Evolutionary conservation across 2,797 vertebrate species (phyloP).

Genomic region (Darevskia nairensis): DNA sequence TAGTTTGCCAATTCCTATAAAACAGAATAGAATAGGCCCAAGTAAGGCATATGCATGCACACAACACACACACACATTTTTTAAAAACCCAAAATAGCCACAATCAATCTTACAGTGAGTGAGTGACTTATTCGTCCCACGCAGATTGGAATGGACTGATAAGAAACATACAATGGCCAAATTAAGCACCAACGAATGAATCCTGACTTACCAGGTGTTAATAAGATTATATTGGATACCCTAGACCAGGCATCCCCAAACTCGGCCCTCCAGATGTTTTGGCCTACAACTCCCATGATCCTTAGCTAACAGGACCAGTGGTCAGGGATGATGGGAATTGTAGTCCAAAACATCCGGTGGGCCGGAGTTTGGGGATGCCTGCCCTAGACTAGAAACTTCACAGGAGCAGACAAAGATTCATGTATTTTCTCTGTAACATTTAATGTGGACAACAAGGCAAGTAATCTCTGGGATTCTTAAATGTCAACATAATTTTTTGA

Average conservation of each 20-base stretch:
- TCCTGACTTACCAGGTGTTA: neutral
- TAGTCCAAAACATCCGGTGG: too few species aligned
- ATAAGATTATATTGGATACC: neutral
- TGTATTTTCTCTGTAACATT: neutral
- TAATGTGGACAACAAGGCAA: neutral
- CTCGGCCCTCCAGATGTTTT: too few species aligned
- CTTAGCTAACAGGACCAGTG: too few species aligned
- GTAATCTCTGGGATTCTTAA: neutral
- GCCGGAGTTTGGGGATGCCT: too few species aligned
- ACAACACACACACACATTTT: too few species aligned
- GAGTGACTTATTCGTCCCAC: neutral
- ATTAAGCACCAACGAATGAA: neutral
- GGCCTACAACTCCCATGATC: too few species aligned
- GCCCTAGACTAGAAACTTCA: neutral
- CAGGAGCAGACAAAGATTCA: neutral
- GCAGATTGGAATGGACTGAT: neutral
- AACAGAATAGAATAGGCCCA: neutral
- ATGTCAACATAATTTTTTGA: neutral
- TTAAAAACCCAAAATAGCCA: neutral
- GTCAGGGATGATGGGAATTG: too few species aligned
- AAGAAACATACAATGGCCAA: neutral
- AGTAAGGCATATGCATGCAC: neutral
- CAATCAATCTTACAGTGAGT: neutral
- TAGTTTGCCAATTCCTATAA: constrained; percentile 89
- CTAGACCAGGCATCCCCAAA: too few species aligned